Percentiles rank a stretch among this genome's conserved stretches.
Evolutionary conservation across 2,797 vertebrate genomes (phyloP).

Genomic region (Malacoctenus gilli): DNA sequence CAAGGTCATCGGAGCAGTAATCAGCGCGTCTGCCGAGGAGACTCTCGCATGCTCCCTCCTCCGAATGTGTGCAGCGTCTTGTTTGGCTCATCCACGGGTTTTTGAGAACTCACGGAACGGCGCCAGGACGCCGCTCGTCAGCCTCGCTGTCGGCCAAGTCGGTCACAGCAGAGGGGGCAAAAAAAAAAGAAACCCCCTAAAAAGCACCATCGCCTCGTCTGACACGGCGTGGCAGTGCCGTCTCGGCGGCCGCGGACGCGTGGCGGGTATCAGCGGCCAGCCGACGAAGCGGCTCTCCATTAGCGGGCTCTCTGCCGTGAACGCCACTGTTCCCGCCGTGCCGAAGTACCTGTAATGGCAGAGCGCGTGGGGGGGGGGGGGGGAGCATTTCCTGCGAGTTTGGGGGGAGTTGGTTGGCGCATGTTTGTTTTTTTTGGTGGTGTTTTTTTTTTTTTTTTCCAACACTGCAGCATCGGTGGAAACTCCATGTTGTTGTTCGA

Average conservation of each 20-base stretch:
- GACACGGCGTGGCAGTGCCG: conserved; percentile 50
- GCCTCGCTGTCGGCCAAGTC: conserved; percentile 26
- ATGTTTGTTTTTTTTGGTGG: no score
- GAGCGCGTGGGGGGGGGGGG: neutral
- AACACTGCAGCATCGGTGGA: no score
- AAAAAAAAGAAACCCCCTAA: no score
- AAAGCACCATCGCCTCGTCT: conserved; percentile 40
- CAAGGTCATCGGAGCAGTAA: conserved; percentile 18
- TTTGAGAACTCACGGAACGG: conserved; percentile 14
- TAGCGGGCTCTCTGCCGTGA: conserved; percentile 17
- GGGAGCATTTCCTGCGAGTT: neutral
- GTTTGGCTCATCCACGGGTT: conserved; percentile 1
- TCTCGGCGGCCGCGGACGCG: conserved; percentile 33
- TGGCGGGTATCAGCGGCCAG: conserved; percentile 32
- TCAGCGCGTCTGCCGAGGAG: conserved; percentile 11
- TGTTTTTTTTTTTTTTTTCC: no score
- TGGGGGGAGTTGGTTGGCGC: no score
- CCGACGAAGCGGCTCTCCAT: conserved; percentile 29
- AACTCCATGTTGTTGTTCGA: no score
- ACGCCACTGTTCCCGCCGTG: neutral
- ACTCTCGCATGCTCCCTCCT: neutral
- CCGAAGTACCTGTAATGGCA: neutral
- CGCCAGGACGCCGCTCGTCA: conserved; percentile 32
- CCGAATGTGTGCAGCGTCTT: neutral
- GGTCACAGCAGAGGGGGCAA: conserved; percentile 31